Evolutionary conservation across 2,888 invertebrate genomes (phyloP), one percentile per base, ranked within the genome.

Genomic region (Hypomecis atomaria): DNA sequence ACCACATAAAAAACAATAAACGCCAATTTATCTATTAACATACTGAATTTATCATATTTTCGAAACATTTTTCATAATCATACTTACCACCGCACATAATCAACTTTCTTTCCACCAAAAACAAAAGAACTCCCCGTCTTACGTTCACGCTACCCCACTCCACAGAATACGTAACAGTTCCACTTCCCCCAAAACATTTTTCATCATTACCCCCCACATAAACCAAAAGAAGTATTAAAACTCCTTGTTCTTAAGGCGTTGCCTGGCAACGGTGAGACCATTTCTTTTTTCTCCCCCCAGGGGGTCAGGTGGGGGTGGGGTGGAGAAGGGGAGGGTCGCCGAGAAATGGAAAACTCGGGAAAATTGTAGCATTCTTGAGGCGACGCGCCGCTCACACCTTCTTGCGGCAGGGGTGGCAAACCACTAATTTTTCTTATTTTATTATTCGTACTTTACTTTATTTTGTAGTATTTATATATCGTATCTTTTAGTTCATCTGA

Each of bases 301-400:
- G 57, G 61, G 73, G 59, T 58, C 56, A 62, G 64, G 40, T 9
- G 33, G 54, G 13, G 33, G 57, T 65, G 67, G 70, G 70, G 66
- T 60, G 61, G 66, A 67, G 71, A 63, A 74, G 78, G 82, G 79
- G 82, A 78, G 81, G 86, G 85, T 84, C 84, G 85, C 81, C 86
- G 88, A 90, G 92, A 90, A 92, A 92, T 92, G 92, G 92, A 92
- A 92, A 92, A 92, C 92, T 92, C 92, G 86, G 89, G 92, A 92
- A 92, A 92, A 92, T 91, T 92, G 92, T 92, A 92, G 92, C 92
- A 92, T 92, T 92, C 92, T 92, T 92, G 92, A 92, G 92, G 92
- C 91, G 89, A 90, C 89, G 89, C 88, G 85, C 84, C 83, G 86
- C 92, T 90, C 90, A 89, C 92, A 92, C 92, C 92, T 92, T 92